These are phyloP conservation scores for Charanyca ferruginea DNA, from an alignment of 2,888 invertebrate genomes.

Conservation along the genomic window DNA sequence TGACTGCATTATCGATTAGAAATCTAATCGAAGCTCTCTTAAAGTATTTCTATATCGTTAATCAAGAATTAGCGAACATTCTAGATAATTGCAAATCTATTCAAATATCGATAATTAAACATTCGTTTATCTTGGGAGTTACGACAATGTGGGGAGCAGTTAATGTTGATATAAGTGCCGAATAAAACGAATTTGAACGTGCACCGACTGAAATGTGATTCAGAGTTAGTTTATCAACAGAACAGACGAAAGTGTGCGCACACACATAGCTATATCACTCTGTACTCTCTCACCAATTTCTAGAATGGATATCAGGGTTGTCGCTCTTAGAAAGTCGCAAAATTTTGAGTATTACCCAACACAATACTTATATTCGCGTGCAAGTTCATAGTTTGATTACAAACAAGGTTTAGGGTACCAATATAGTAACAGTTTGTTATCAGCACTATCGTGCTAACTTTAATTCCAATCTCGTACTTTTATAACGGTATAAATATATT, in stretches of 20 bases:
- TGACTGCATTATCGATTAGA: slow-evolving; percentile 38
- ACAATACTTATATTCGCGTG: slow-evolving; percentile 13
- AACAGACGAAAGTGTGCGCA: slow-evolving; percentile 56
- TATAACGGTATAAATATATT: slow-evolving; percentile 50
- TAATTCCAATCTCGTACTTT: slow-evolving; percentile 50
- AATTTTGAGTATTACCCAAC: background rate
- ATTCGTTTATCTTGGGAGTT: slow-evolving; percentile 36
- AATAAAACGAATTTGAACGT: slow-evolving; percentile 32
- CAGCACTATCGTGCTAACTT: slow-evolving; percentile 53
- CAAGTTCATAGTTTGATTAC: slow-evolving; percentile 10
- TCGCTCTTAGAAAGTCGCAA: slow-evolving; percentile 61
- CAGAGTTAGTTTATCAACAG: slow-evolving; percentile 62
- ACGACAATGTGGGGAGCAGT: slow-evolving; percentile 14
- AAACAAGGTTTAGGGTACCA: slow-evolving; percentile 28
- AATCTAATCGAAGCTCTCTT: slow-evolving; percentile 48
- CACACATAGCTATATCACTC: slow-evolving; percentile 33
- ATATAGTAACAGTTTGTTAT: slow-evolving; percentile 43
- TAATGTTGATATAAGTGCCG: slow-evolving; percentile 58
- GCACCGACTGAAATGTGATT: slow-evolving; percentile 53
- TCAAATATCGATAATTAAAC: slow-evolving; percentile 36
- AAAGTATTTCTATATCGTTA: slow-evolving; percentile 33
- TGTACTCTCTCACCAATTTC: slow-evolving; percentile 52
- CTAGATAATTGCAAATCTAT: slow-evolving; percentile 33
- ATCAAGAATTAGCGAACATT: slow-evolving; percentile 42
- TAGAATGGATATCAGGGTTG: slow-evolving; percentile 59